These are phyloP conservation scores for Andrena fulva DNA, from an alignment of 2,888 invertebrate species.

Conservation along the genomic window DNA sequence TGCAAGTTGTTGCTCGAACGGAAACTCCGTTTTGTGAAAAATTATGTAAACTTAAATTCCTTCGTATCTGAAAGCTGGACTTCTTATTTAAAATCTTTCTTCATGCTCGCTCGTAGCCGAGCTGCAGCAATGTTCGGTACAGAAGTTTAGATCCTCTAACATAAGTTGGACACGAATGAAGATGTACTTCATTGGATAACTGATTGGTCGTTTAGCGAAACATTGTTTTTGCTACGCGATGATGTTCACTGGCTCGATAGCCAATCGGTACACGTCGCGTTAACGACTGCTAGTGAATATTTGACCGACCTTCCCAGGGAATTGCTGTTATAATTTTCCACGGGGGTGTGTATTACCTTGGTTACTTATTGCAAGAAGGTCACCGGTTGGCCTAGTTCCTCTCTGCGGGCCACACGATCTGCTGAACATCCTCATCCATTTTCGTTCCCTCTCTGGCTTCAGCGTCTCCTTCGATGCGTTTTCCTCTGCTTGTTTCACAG, in stretches of 20 bases:
- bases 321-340: conserved; percentile 54
- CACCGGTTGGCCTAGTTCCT: conserved; percentile 81
- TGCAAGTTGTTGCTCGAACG: background rate
- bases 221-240: background rate
- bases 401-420: conserved; percentile 61
- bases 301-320: conserved; percentile 27
- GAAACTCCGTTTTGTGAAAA: background rate
- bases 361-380: conserved; percentile 78
- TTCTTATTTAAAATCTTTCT: background rate
- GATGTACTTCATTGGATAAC: no score
- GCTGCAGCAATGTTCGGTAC: no score
- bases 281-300: conserved; percentile 27
- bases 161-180: no score
- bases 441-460: conserved; percentile 13
- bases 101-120: background rate
- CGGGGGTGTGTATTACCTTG: conserved; percentile 62
- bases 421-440: conserved; percentile 22
- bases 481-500: background rate
- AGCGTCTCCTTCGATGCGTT: background rate
- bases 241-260: conserved; percentile 1
- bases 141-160: no score
- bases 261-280: conserved; percentile 20
- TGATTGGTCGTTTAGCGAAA: background rate
- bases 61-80: background rate
- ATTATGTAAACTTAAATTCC: background rate